Conservation (phyloP, 2,113 vertebrate species). For the Ochotona princeps region DNA sequence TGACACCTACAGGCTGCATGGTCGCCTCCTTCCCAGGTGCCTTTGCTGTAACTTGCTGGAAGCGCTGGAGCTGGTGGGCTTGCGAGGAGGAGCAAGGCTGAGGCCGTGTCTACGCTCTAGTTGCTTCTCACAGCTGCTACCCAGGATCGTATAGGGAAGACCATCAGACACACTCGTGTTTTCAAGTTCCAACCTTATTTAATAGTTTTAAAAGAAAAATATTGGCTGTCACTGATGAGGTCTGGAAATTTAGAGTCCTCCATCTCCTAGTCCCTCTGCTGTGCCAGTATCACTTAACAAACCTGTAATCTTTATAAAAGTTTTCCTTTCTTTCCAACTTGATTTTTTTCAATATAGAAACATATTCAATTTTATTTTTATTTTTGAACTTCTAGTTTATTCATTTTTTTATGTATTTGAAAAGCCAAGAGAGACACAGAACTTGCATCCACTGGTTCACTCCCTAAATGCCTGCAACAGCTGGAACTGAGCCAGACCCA, state of each 20-base stretch:
- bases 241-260: no score
- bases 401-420: no score
- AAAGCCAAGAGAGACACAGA: no score
- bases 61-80: no score
- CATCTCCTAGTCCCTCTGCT: no score
- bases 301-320: not conserved
- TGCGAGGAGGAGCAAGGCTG: not conserved
- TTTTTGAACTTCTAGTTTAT: no score
- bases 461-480: no score
- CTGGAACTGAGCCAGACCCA: no score
- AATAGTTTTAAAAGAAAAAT: not conserved
- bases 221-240: not conserved
- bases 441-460: no score
- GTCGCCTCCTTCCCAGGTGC: not conserved
- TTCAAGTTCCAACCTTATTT: not conserved
- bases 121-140: not conserved
- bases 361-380: no score
- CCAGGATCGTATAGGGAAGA: not conserved
- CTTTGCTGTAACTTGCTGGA: not conserved
- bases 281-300: not conserved
- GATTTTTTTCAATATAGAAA: not conserved
- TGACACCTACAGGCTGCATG: not conserved
- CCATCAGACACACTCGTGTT: not conserved
- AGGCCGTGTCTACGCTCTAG: not conserved
- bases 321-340: slow-evolving; percentile 2